A percentile compares a stretch with the other conserved stretches of the same genome.
These are phyloP conservation scores for Percopsis transmontana DNA, from an alignment of 2,113 vertebrate genomes.

Conservation along the genomic window DNA sequence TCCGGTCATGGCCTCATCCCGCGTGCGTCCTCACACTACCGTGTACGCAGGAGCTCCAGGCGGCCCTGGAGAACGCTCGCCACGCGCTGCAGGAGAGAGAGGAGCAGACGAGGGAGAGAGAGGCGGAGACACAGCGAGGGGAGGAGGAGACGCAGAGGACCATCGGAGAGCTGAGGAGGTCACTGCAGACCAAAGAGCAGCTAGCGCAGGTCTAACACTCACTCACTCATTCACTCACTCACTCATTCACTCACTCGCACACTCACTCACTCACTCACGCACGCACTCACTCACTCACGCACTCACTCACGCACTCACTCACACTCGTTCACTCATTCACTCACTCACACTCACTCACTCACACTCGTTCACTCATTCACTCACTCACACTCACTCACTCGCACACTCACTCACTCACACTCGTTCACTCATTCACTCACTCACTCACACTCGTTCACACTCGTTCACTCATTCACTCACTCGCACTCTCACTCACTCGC, in stretches of 20 bases:
- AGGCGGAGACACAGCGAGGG: conserved; percentile 74
- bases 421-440: no score
- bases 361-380: not conserved
- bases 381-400: not conserved
- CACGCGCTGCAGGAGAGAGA: conserved; percentile 79
- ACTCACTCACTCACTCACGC: no score
- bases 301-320: not conserved
- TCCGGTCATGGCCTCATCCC: not conserved
- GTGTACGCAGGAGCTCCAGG: conserved; percentile 81
- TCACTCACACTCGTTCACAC: not conserved
- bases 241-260: not conserved
- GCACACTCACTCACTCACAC: not conserved
- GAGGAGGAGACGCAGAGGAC: conserved; percentile 76
- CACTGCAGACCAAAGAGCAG: conserved; percentile 82
- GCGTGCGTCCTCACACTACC: not conserved
- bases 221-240: not conserved
- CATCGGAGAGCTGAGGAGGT: conserved; percentile 77
- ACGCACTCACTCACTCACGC: not conserved
- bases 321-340: not conserved
- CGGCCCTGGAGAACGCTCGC: conserved; percentile 79
- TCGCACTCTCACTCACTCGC: not conserved
- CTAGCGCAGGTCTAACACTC: conserved; percentile 77
- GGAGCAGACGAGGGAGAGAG: conserved; percentile 74
- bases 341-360: not conserved
- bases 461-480: not conserved